phyloP scores from a whole-genome alignment of 2,888 invertebrate genomes.

The Drosophila trichaetosa region DNA sequence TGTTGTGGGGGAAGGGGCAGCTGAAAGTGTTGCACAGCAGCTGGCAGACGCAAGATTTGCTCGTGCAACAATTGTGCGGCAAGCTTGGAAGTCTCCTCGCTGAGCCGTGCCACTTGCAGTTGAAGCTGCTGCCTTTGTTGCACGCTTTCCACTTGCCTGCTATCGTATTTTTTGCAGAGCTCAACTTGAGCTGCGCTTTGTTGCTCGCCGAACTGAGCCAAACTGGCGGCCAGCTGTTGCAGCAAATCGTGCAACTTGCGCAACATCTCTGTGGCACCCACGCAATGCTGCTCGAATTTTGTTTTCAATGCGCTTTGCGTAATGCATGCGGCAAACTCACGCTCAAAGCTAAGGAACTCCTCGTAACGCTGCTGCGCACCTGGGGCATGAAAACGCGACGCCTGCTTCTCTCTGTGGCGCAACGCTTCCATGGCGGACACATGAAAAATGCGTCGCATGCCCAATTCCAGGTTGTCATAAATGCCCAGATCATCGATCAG shows the following conservation, averaged over 20 bases:
- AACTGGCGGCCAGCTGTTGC: slow-evolving; percentile 88
- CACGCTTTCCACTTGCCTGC: slow-evolving; percentile 93
- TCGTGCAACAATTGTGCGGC: slow-evolving; percentile 97
- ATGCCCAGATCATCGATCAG: slow-evolving; percentile 97
- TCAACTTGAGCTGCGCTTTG: slow-evolving; percentile 88
- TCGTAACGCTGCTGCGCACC: slow-evolving; percentile 96
- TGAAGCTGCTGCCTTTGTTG: slow-evolving; percentile 93
- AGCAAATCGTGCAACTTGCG: slow-evolving; percentile 89
- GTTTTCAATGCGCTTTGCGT: slow-evolving; percentile 98
- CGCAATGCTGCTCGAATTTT: slow-evolving; percentile 98
- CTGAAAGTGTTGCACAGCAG: slow-evolving; percentile 95
- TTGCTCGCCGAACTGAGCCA: slow-evolving; percentile 87
- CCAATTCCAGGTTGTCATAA: slow-evolving; percentile 91
- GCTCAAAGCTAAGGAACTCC: slow-evolving; percentile 99
- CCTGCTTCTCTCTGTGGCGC: slow-evolving; percentile 88
- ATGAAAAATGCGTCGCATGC: slow-evolving; percentile 97
- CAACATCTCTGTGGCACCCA: slow-evolving; percentile 94
- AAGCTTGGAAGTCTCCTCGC: slow-evolving; percentile 95
- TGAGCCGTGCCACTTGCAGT: slow-evolving; percentile 95
- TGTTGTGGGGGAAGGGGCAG: slow-evolving; percentile 95
- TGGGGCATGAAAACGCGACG: slow-evolving; percentile 61
- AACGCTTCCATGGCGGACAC: slow-evolving; percentile 98
- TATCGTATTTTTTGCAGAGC: slow-evolving; percentile 91
- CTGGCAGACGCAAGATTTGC: slow-evolving; percentile 96
- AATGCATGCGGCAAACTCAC: slow-evolving; percentile 98